Evolutionary conservation across 2,113 vertebrate species (phyloP), one percentile per base, ranked within the genome.

Genomic region (Podarcis muralis): DNA sequence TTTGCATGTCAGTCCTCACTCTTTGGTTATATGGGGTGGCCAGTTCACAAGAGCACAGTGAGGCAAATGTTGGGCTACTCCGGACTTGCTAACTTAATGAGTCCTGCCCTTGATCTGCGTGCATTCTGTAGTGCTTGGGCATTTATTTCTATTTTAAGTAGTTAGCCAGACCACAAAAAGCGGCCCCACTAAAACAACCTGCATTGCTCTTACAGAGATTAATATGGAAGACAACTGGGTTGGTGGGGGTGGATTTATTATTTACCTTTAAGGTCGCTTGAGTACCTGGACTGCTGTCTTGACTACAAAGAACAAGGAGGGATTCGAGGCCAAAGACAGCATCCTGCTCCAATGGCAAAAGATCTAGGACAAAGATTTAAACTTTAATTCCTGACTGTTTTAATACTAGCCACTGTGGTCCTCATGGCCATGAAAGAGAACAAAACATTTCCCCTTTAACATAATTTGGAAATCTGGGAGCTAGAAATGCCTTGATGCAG

Each of bases 281-380:
- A 88, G 98, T 97, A 90, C 97, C 96, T 57, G 97, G 87, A 92
- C 97, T 97, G 88, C 97, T 97, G 92, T 99, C 98, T 95, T 99
- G 98, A 94, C 98, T 99, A 95, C 98, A 99, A 71, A 99, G 98
- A 92, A 99, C 97, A 95, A 99, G 96, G 43, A 99, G 97, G 69
- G 99, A 98, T 96, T 99, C 98, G 91, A 99, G 96, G 84, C 98
- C 98, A 94, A 98, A 98, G 84, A 99, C 97, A 0, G 98, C 98
- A 95, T 99, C 98, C 96, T 99, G 98, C 88, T 99, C 99, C 97
- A 99, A 90, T 91, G 98, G 97, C 69, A 98, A 92, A 75, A 98
- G 96, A 93, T 99, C 99, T 99, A 93, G 48, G 85, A 87, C 57
- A 92, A 89, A 76, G 86, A 91, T 72, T 8, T 0, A 89, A 0